These are phyloP conservation scores for Mythimna ferrago DNA, from an alignment of 2,888 invertebrate genomes.

Conservation along the genomic window DNA sequence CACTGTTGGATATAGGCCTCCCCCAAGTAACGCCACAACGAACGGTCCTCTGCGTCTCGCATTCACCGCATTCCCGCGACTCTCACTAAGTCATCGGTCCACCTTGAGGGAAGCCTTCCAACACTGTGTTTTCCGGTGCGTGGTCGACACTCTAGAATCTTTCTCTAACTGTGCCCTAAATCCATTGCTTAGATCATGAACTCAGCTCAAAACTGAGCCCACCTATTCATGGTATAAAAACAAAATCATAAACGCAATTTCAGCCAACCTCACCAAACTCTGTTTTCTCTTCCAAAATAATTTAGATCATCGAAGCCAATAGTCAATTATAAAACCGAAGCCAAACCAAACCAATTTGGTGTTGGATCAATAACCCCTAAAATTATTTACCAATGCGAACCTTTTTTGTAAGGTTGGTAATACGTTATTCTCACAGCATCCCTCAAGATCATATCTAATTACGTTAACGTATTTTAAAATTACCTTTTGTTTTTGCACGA, in stretches of 20 bases:
- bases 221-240: background rate
- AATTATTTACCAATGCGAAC: conserved; percentile 57
- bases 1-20: too few species aligned
- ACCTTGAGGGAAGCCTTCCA: too few species aligned
- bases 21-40: too few species aligned
- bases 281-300: conserved; percentile 20
- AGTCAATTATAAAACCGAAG: conserved; percentile 32
- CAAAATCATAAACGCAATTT: background rate
- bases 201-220: too few species aligned
- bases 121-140: too few species aligned
- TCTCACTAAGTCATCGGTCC: too few species aligned
- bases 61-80: too few species aligned
- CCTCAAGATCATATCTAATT: conserved; percentile 79
- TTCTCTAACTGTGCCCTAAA: too few species aligned
- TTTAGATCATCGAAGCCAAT: conserved; percentile 42
- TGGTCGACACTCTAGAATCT: too few species aligned
- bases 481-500: conserved; percentile 66
- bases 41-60: too few species aligned
- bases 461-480: conserved; percentile 75
- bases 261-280: conserved; percentile 5
- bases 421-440: conserved; percentile 72
- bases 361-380: conserved; percentile 66
- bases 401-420: conserved; percentile 63
- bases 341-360: conserved; percentile 39
- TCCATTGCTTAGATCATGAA: too few species aligned